Conservation (phyloP, 2,797 vertebrate species). For the Tympanoctomys barrerae region DNA sequence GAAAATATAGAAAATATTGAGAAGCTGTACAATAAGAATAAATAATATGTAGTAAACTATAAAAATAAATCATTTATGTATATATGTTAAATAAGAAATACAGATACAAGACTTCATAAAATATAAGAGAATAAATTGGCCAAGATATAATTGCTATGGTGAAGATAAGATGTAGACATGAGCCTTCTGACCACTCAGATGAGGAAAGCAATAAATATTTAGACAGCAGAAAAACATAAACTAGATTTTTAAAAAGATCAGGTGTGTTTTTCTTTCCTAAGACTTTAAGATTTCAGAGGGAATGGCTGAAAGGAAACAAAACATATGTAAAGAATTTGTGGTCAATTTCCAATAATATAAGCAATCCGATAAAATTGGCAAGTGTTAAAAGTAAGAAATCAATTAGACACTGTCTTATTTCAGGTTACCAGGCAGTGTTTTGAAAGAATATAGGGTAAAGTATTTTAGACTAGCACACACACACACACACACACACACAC, state of each 20-base stretch:
- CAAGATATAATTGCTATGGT: neutral
- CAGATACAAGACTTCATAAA: neutral
- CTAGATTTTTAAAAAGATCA: neutral
- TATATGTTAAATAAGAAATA: slow-evolving; percentile 7
- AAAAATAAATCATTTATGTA: neutral
- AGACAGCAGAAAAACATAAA: neutral
- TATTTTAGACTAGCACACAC: neutral
- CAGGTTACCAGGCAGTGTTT: neutral
- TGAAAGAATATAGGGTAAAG: neutral
- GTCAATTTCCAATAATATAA: neutral
- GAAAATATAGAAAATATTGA: neutral
- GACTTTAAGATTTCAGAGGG: neutral
- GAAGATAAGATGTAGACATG: neutral
- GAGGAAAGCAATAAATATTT: neutral
- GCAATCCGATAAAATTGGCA: neutral
- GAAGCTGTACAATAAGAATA: neutral
- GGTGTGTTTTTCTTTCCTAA: slow-evolving; percentile 2
- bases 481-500: neutral
- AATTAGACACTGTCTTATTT: neutral
- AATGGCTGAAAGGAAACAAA: neutral
- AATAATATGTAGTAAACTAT: neutral
- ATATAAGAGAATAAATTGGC: neutral
- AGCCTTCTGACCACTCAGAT: neutral
- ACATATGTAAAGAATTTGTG: neutral
- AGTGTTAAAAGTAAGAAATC: neutral